Conservation (phyloP, 2,888 invertebrate species). For the Ametastegia equiseti region DNA sequence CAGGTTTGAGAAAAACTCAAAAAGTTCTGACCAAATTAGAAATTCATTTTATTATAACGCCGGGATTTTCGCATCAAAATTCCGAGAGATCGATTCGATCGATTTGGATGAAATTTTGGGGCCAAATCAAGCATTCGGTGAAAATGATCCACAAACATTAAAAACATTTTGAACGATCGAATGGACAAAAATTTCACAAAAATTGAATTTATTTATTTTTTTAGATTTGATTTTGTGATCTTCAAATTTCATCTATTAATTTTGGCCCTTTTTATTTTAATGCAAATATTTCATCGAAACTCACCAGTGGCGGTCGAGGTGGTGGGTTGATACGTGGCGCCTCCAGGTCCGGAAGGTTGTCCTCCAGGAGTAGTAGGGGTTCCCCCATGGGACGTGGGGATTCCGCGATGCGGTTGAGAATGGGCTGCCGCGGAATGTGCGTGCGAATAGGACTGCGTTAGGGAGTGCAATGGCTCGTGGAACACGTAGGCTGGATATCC, state of each 20-base stretch:
- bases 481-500: conserved; percentile 93
- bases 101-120: no score
- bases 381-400: conserved; percentile 75
- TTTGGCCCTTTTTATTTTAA: background rate
- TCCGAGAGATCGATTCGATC: no score
- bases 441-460: conserved; percentile 85
- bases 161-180: no score
- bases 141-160: no score
- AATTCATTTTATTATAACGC: no score
- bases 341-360: conserved; percentile 77
- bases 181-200: no score
- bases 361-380: conserved; percentile 82
- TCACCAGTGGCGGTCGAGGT: conserved; percentile 82
- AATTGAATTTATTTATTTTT: no score
- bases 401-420: conserved; percentile 82
- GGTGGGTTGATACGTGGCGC: conserved; percentile 76
- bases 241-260: background rate
- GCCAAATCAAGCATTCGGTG: no score
- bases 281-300: conserved; percentile 65
- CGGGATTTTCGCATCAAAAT: no score
- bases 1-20: no score
- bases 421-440: conserved; percentile 87
- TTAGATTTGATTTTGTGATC: no score
- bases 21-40: no score
- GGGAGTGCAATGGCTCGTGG: conserved; percentile 89